A percentile compares a stretch with the other conserved stretches of the same genome.
phyloP scores from a whole-genome alignment of 2,113 vertebrate species.

The Ibidorhyncha struthersii region DNA sequence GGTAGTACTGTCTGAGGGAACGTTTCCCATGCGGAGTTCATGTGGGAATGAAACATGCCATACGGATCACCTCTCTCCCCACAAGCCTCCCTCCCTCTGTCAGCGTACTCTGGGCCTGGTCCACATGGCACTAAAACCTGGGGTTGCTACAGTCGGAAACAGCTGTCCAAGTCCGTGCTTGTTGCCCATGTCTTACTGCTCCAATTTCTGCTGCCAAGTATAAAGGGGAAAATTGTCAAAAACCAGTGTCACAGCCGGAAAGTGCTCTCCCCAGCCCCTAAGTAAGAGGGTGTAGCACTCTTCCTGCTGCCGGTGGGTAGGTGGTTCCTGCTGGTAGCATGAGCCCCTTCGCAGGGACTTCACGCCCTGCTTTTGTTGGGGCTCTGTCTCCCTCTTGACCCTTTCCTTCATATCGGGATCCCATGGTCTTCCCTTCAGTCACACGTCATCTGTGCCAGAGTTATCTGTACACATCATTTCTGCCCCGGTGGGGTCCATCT shows the following conservation, averaged over 20 bases:
- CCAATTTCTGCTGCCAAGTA: background rate
- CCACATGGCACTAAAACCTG: background rate
- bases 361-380: fast-evolving
- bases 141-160: background rate
- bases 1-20: background rate
- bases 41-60: background rate
- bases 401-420: background rate
- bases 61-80: background rate
- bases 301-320: background rate
- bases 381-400: background rate
- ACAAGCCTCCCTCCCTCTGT: background rate
- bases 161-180: background rate
- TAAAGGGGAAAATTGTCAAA: background rate
- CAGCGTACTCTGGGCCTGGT: background rate
- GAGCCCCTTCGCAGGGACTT: background rate
- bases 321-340: background rate
- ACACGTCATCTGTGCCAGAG: background rate
- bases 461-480: background rate
- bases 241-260: background rate
- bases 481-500: background rate
- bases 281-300: fast-evolving
- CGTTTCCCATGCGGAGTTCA: background rate
- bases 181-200: background rate
- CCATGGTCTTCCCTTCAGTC: background rate
- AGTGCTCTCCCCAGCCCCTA: background rate